A percentile compares a stretch with the other conserved stretches of the same genome.
Conservation (phyloP, 2,888 invertebrate genomes). For the Nemotelus nigrinus region DNA sequence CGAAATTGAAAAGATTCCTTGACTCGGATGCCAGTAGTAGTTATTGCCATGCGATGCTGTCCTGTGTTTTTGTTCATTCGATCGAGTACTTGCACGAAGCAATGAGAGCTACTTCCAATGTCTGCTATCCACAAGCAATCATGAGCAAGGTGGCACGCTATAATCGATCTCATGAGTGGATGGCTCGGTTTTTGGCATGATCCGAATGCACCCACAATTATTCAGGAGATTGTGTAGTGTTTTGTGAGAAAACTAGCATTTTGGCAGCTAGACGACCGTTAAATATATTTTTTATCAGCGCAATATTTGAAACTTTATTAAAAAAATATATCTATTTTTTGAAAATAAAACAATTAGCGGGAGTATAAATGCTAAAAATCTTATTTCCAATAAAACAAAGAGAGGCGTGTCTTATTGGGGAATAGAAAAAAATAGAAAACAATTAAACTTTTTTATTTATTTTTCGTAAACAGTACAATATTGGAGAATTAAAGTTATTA, state of each 20-base stretch:
- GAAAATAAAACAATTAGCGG: no score
- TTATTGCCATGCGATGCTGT: constrained; percentile 35
- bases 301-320: no score
- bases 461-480: no score
- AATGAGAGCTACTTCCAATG: constrained; percentile 8
- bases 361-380: no score
- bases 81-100: background rate
- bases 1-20: constrained; percentile 1
- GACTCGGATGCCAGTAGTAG: constrained; percentile 2
- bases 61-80: constrained; percentile 5
- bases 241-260: background rate
- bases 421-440: no score
- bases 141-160: constrained; percentile 40
- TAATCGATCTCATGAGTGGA: constrained; percentile 36
- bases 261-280: no score
- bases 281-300: no score
- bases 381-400: no score
- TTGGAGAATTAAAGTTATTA: no score
- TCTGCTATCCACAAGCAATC: constrained; percentile 20
- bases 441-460: no score
- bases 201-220: constrained; percentile 22
- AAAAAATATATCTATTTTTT: no score
- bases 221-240: background rate
- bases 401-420: no score
- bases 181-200: constrained; percentile 11